A percentile compares a stretch with the other conserved stretches of the same genome.
These are phyloP conservation scores for Malachius bipustulatus DNA, from an alignment of 2,888 invertebrate species.

Conservation along the genomic window DNA sequence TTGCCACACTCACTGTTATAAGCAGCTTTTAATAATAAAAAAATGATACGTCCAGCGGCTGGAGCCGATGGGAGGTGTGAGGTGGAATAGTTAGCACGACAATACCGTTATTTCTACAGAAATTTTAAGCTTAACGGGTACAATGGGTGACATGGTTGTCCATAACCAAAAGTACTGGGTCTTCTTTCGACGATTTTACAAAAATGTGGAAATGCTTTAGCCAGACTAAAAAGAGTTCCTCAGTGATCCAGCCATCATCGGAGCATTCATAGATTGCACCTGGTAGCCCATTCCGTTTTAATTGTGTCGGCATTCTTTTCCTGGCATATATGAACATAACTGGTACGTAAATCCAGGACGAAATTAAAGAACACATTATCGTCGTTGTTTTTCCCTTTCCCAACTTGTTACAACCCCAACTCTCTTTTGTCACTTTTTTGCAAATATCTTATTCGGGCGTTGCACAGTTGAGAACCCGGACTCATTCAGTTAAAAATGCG, in stretches of 20 bases:
- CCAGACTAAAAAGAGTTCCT: neutral
- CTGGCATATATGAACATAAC: constrained; percentile 30
- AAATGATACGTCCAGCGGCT: too few relatives aligned
- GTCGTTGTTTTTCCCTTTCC: constrained; percentile 26
- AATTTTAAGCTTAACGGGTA: too few relatives aligned
- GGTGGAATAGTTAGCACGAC: too few relatives aligned
- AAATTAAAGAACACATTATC: constrained; percentile 28
- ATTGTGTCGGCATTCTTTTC: constrained; percentile 22
- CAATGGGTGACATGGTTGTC: too few relatives aligned
- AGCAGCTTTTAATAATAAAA: too few relatives aligned
- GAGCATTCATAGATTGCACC: neutral
- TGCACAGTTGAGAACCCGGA: neutral
- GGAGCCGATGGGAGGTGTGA: too few relatives aligned
- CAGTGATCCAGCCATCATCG: neutral
- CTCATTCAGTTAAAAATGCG: constrained; percentile 3
- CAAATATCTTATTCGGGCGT: constrained; percentile 1
- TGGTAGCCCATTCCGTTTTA: constrained; percentile 6
- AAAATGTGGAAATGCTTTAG: neutral
- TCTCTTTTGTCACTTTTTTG: neutral
- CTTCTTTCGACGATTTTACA: too few relatives aligned
- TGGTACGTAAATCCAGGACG: constrained; percentile 26
- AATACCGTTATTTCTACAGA: too few relatives aligned
- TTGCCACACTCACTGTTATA: too few relatives aligned
- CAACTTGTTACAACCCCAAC: constrained; percentile 14
- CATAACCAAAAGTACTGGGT: too few relatives aligned